Conservation (phyloP, 2,113 vertebrate species). For the Crotophaga sulcirostris region DNA sequence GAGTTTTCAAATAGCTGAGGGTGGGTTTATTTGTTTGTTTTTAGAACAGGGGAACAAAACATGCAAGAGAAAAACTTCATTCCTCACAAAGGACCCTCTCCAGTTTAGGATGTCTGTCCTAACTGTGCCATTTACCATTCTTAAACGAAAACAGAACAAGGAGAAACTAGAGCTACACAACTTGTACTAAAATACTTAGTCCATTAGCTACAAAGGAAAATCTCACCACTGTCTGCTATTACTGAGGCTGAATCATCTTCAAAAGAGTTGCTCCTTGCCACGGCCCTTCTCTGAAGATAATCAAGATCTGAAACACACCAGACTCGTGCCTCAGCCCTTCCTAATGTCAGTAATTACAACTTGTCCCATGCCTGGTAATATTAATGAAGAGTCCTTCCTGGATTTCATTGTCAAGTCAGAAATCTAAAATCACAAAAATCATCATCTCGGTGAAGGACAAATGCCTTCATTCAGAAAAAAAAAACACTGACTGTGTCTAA, state of each 20-base stretch:
- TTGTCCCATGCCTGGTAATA: neutral
- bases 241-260: neutral
- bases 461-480: neutral
- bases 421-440: neutral
- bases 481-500: neutral
- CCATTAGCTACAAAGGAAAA: neutral
- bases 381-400: neutral
- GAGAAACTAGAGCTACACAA: neutral
- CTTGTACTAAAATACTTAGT: neutral
- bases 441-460: neutral
- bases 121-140: neutral
- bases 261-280: neutral
- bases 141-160: neutral
- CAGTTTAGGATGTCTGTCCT: neutral
- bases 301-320: neutral
- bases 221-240: neutral
- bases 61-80: neutral
- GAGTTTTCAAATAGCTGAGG: neutral
- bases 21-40: neutral
- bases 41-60: neutral
- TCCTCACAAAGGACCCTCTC: neutral
- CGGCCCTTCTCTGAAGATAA: neutral
- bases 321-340: neutral
- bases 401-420: neutral
- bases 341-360: neutral